Percentiles rank a stretch among this genome's conserved stretches.
phyloP scores from a whole-genome alignment of 2,113 vertebrate species.

The Lynx canadensis region DNA sequence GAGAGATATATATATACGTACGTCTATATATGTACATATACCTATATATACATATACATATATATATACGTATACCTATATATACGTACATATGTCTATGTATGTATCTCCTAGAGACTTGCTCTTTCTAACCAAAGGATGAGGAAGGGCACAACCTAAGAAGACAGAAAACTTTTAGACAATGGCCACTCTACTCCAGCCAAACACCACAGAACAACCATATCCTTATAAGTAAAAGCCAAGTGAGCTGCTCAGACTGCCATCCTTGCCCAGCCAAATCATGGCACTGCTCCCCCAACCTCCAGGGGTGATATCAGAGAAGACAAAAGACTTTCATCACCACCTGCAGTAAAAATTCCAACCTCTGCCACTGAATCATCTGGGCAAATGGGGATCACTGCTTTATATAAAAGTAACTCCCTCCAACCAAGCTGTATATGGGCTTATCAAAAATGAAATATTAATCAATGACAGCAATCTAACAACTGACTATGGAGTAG shows the following conservation, averaged over 20 bases:
- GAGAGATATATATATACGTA: too few relatives aligned
- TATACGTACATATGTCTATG: too few relatives aligned
- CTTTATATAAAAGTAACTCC: neutral
- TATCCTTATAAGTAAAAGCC: neutral
- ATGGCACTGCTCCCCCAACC: fast-evolving
- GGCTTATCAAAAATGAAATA: neutral
- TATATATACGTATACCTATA: too few relatives aligned
- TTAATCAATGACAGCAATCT: neutral
- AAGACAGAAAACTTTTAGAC: neutral
- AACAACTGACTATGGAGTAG: neutral
- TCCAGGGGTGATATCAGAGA: neutral
- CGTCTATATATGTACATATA: too few relatives aligned
- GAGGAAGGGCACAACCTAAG: neutral
- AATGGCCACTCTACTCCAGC: neutral
- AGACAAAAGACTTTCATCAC: neutral
- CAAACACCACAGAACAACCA: neutral
- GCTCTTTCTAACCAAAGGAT: neutral
- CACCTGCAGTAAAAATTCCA: neutral
- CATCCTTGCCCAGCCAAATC: too few relatives aligned
- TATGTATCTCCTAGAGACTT: neutral
- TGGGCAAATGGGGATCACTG: neutral
- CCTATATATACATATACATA: too few relatives aligned
- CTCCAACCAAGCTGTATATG: neutral
- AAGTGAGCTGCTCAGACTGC: neutral
- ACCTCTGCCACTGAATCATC: neutral